Evolutionary conservation across 1,140 invertebrate species (phyloP).

Genomic region (Eufriesea mexicana): DNA sequence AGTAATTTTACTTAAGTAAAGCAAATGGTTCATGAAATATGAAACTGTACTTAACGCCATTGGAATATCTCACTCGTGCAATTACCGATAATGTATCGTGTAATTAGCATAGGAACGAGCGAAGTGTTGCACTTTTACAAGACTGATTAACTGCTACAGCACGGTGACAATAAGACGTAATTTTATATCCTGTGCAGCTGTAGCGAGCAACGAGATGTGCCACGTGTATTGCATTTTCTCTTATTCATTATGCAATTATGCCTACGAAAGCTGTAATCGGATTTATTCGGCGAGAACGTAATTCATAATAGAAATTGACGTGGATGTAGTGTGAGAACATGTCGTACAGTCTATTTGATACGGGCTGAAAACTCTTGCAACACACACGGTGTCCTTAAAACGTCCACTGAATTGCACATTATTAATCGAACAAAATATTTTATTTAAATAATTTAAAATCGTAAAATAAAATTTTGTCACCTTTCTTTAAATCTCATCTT

Average conservation of each 20-base stretch:
- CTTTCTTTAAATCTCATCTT: no score
- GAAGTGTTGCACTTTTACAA: background rate
- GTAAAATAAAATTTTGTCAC: background rate
- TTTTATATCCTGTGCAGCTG: background rate
- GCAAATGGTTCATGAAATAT: background rate
- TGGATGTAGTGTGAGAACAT: background rate
- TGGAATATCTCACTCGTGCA: background rate
- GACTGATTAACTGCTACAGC: background rate
- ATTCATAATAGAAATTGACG: conserved; percentile 20
- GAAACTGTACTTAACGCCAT: background rate
- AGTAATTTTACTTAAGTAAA: no score
- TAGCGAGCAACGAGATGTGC: background rate
- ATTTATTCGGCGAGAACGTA: conserved; percentile 14
- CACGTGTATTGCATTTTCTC: conserved; percentile 1
- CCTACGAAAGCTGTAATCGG: conserved; percentile 22
- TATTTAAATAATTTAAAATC: background rate
- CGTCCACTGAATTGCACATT: background rate
- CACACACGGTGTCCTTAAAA: background rate
- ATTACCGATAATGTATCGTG: background rate
- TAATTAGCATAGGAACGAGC: background rate
- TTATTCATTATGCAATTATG: conserved; percentile 8
- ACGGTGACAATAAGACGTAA: background rate
- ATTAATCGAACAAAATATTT: background rate
- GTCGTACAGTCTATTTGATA: background rate
- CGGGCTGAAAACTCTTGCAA: background rate